Conservation (phyloP, 2,797 vertebrate genomes). For the Oryzias dopingdopingensis region DNA sequence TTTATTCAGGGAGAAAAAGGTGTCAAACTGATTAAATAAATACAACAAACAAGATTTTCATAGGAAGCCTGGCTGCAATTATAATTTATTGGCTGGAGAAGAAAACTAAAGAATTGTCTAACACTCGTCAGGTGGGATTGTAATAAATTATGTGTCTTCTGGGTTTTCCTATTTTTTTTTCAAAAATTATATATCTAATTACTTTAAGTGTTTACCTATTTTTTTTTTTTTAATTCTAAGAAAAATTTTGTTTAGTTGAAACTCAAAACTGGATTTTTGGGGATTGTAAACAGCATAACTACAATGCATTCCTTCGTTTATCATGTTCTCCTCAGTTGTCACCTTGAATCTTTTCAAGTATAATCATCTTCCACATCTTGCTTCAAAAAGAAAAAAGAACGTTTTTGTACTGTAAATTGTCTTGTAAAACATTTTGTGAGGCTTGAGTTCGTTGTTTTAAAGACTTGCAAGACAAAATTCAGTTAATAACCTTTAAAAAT, state of each 20-base stretch:
- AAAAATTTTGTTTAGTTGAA: too few species aligned
- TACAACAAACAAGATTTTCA: slow-evolving; percentile 66
- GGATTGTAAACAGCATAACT: slow-evolving; percentile 44
- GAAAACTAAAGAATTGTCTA: slow-evolving; percentile 18
- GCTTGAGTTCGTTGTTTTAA: slow-evolving; percentile 48
- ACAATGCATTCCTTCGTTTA: slow-evolving; percentile 48
- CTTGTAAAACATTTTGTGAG: slow-evolving; percentile 34
- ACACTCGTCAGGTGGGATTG: slow-evolving; percentile 38
- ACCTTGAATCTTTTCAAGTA: slow-evolving; percentile 60
- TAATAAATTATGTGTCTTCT: slow-evolving; percentile 18
- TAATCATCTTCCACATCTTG: slow-evolving; percentile 58
- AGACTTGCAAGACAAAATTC: too few species aligned
- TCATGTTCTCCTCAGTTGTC: slow-evolving; percentile 54
- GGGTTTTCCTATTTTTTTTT: slow-evolving; percentile 18
- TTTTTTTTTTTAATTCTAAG: neutral
- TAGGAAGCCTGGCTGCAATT: slow-evolving; percentile 56
- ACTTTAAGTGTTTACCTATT: slow-evolving; percentile 3
- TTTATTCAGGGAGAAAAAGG: slow-evolving; percentile 72
- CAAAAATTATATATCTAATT: slow-evolving; percentile 2
- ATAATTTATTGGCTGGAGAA: slow-evolving; percentile 60
- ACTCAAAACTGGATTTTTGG: slow-evolving; percentile 31
- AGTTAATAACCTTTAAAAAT: too few species aligned
- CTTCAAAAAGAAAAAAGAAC: slow-evolving; percentile 32
- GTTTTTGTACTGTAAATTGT: slow-evolving; percentile 57
- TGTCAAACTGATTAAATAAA: slow-evolving; percentile 66